These are phyloP conservation scores for Lampris incognitus DNA, from an alignment of 2,113 vertebrate species.

Conservation along the genomic window DNA sequence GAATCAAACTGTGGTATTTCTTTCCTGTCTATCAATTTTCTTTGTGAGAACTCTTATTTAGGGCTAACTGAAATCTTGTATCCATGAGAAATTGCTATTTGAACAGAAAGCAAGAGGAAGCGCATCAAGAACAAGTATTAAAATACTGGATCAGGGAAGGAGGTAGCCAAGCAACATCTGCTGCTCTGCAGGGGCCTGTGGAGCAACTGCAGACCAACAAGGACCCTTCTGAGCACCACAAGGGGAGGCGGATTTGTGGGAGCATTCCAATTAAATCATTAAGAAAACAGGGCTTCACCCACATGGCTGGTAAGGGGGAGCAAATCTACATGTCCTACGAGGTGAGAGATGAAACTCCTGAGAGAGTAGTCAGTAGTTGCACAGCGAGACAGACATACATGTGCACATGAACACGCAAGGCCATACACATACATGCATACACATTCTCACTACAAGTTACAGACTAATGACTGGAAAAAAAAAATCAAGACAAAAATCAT, in stretches of 20 bases:
- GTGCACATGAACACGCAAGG: constrained; percentile 1
- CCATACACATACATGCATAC: not conserved
- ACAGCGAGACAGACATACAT: constrained; percentile 11
- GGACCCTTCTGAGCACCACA: not conserved
- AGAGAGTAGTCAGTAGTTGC: constrained; percentile 10
- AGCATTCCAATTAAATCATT: constrained; percentile 30
- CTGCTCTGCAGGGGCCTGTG: not conserved
- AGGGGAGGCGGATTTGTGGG: not conserved
- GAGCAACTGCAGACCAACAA: not conserved
- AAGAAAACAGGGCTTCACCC: constrained; percentile 36
- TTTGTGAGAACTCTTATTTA: not conserved
- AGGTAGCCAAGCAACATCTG: not conserved
- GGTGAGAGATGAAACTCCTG: constrained; percentile 47
- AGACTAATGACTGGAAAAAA: constrained; percentile 3
- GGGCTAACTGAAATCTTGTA: not conserved
- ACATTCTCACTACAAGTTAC: constrained; percentile 3
- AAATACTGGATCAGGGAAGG: not conserved
- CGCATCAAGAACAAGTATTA: not conserved
- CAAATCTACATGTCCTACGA: constrained; percentile 43
- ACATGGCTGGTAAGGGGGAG: constrained; percentile 45
- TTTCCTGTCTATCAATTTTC: not conserved
- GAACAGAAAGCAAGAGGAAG: not conserved
- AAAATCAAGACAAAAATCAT: too few relatives aligned
- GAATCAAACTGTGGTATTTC: not conserved
- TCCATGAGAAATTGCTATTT: not conserved